Evolutionary conservation across 2,113 vertebrate genomes (phyloP).

Genomic region (Acanthochromis polyacanthus): DNA sequence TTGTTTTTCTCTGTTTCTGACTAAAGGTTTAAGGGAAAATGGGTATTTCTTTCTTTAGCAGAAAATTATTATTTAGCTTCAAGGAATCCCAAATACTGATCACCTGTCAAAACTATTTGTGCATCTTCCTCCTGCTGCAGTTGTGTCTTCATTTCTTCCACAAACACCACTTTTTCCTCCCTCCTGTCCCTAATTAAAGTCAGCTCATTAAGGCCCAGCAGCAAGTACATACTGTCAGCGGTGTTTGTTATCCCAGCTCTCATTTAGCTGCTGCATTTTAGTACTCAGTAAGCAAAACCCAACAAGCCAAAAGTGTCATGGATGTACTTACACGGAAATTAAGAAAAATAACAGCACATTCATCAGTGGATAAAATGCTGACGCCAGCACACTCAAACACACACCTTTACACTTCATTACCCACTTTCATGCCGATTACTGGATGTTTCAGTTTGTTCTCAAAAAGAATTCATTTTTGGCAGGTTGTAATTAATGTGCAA

Average conservation of each 20-base stretch:
- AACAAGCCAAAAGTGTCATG: not conserved
- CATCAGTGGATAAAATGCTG: not conserved
- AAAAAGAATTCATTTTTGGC: constrained; percentile 17
- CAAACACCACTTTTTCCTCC: constrained; percentile 5
- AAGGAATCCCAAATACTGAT: constrained; percentile 13
- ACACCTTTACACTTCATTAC: constrained; percentile 19
- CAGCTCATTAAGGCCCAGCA: constrained; percentile 3
- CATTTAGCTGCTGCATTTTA: constrained; percentile 3
- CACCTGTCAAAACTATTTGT: constrained; percentile 29
- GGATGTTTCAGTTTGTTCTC: constrained; percentile 4
- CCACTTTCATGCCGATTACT: not conserved
- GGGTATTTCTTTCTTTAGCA: not conserved
- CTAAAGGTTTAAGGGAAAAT: not conserved
- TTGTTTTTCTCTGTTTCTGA: not conserved
- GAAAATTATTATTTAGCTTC: constrained; percentile 10
- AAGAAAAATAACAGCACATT: not conserved
- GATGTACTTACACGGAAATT: constrained; percentile 11
- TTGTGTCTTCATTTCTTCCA: constrained; percentile 10
- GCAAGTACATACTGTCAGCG: not conserved
- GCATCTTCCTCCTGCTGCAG: not conserved
- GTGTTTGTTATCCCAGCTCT: not conserved
- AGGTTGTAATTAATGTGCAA: constrained; percentile 21
- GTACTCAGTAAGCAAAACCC: constrained; percentile 9
- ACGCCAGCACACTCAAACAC: not conserved
- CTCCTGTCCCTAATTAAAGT: constrained; percentile 21